These are phyloP conservation scores for Melanostigma gelatinosum DNA, from an alignment of 2,113 vertebrate species.

Conservation along the genomic window DNA sequence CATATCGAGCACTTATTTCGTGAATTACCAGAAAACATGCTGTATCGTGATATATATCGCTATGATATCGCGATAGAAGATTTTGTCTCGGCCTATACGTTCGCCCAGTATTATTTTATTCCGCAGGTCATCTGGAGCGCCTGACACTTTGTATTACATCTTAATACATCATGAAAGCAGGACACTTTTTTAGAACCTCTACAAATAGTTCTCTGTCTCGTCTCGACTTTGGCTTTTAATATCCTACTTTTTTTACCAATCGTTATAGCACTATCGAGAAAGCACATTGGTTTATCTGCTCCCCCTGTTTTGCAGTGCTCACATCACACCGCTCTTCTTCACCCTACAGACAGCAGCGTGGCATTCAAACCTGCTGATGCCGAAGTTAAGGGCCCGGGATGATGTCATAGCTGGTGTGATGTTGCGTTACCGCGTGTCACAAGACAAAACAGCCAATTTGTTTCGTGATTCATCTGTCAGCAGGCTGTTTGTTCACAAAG, in stretches of 20 bases:
- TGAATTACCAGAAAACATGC: too few relatives aligned
- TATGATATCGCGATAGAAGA: too few relatives aligned
- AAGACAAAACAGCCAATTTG: slow-evolving; percentile 62
- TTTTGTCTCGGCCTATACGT: not conserved
- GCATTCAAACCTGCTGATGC: slow-evolving; percentile 42
- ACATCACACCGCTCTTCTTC: not conserved
- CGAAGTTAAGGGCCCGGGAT: slow-evolving; percentile 19
- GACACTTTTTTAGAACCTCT: not conserved
- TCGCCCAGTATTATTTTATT: not conserved
- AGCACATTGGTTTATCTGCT: not conserved
- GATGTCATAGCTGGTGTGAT: slow-evolving; percentile 47
- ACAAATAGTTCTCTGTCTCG: not conserved
- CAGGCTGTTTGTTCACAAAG: slow-evolving; percentile 43
- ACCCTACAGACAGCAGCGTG: not conserved
- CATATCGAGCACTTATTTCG: too few relatives aligned
- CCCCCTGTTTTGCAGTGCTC: not conserved
- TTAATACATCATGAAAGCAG: not conserved
- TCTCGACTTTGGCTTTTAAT: not conserved
- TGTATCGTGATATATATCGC: too few relatives aligned
- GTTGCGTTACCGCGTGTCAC: slow-evolving; percentile 23
- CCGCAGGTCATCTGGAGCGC: slow-evolving; percentile 10
- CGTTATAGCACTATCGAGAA: not conserved
- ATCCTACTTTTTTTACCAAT: not conserved
- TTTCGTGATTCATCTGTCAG: slow-evolving; percentile 47
- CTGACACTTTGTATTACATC: slow-evolving; percentile 15